A percentile compares a stretch with the other conserved stretches of the same genome.
Evolutionary conservation across 2,113 vertebrate genomes (phyloP).

Genomic region (Eptesicus fuscus): DNA sequence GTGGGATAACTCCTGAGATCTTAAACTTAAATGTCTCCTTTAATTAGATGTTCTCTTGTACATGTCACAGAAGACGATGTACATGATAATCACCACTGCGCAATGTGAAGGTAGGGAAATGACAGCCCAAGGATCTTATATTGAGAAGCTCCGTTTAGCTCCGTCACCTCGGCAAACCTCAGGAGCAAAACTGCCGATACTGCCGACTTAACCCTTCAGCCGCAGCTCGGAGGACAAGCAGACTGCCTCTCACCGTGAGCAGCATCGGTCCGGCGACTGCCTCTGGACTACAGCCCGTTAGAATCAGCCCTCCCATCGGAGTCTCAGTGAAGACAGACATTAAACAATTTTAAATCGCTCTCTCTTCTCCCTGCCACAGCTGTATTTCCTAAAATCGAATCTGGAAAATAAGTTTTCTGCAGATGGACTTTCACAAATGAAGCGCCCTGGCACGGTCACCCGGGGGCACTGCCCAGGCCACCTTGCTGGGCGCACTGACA

Average conservation of each 20-base stretch:
- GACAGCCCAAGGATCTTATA: not conserved
- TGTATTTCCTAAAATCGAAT: not conserved
- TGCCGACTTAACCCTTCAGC: too few species aligned
- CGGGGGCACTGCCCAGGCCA: not conserved
- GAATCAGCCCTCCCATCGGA: too few species aligned
- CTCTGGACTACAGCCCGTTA: not conserved
- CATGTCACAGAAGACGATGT: not conserved
- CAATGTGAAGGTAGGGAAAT: not conserved
- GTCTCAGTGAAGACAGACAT: not conserved
- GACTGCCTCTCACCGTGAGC: accelerated
- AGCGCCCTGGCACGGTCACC: too few species aligned
- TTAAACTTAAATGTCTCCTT: not conserved
- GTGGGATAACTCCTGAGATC: not conserved
- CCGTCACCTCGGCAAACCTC: not conserved
- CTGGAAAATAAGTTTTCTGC: not conserved
- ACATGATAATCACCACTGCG: accelerated
- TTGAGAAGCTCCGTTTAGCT: not conserved
- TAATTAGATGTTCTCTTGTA: not conserved
- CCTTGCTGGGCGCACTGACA: too few species aligned
- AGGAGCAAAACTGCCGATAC: not conserved
- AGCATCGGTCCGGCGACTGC: not conserved
- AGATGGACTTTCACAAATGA: not conserved
- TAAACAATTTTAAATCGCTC: not conserved
- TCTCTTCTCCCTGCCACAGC: not conserved
- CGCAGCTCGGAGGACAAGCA: not conserved